Evolutionary conservation across 2,797 vertebrate species (phyloP).

Genomic region (Galago senegalensis): DNA sequence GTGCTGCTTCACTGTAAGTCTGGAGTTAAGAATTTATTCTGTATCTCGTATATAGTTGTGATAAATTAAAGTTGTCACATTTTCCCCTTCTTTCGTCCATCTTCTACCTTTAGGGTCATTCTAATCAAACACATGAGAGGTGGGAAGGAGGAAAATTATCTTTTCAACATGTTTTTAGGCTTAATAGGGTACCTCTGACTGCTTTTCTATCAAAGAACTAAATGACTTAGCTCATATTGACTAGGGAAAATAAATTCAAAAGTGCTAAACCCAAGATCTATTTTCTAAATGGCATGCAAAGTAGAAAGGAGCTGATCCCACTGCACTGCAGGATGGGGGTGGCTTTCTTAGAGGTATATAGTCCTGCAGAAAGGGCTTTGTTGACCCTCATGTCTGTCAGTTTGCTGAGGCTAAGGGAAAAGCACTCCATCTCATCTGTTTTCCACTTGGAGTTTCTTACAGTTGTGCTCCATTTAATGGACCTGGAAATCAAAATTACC

Average conservation of each 20-base stretch:
- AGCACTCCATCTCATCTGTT: background rate
- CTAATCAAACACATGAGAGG: background rate
- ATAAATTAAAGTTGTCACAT: background rate
- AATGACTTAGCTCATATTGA: background rate
- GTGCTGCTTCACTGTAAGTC: background rate
- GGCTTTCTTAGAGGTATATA: rapidly evolving
- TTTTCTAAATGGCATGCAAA: background rate
- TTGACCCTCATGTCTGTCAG: background rate
- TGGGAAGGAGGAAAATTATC: background rate
- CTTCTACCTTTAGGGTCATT: background rate
- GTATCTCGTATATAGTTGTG: background rate
- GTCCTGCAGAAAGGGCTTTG: background rate
- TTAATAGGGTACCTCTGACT: background rate
- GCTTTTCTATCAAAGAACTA: background rate
- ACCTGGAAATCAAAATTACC: constrained; percentile 22
- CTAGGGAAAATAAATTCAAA: background rate
- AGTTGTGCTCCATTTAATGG: constrained; percentile 44
- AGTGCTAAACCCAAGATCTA: background rate
- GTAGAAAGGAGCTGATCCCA: background rate
- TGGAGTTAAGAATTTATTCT: background rate
- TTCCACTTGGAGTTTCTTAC: background rate
- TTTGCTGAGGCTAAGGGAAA: background rate
- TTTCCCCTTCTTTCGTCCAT: background rate
- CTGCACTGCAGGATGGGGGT: background rate
- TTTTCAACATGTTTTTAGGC: background rate